Evolutionary conservation across 2,113 vertebrate species (phyloP).

Genomic region (Accipiter virgatus): DNA sequence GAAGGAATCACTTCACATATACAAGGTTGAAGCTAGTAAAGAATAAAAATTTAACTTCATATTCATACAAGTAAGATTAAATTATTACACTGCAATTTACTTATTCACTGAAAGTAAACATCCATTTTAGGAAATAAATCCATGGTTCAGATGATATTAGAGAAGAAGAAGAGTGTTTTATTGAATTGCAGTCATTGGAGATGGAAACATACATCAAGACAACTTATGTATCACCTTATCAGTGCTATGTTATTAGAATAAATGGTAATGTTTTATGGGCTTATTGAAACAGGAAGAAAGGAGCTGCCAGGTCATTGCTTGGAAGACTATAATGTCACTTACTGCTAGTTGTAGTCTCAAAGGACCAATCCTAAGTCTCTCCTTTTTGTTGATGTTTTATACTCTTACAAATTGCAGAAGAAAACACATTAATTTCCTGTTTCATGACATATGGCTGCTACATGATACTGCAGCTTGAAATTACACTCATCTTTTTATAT

Average conservation of each 20-base stretch:
- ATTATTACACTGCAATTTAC: background rate
- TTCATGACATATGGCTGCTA: background rate
- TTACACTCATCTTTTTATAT: background rate
- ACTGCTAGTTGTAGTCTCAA: background rate
- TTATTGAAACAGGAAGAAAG: background rate
- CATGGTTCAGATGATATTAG: background rate
- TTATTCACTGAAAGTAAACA: background rate
- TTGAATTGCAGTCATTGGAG: background rate
- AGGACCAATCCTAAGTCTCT: background rate
- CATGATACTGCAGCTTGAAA: background rate
- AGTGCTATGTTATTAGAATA: background rate
- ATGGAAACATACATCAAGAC: background rate
- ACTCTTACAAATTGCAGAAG: background rate
- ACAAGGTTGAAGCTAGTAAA: background rate
- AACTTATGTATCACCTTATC: background rate
- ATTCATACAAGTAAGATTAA: background rate
- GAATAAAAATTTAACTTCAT: background rate
- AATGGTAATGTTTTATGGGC: background rate
- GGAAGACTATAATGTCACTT: background rate
- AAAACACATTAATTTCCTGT: background rate
- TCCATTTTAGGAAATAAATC: background rate
- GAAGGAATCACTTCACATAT: background rate
- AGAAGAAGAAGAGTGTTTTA: background rate
- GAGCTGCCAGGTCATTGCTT: background rate
- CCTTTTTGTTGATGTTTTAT: background rate